phyloP scores from a whole-genome alignment of 2,888 invertebrate species.

The Fragum whitleyi region DNA sequence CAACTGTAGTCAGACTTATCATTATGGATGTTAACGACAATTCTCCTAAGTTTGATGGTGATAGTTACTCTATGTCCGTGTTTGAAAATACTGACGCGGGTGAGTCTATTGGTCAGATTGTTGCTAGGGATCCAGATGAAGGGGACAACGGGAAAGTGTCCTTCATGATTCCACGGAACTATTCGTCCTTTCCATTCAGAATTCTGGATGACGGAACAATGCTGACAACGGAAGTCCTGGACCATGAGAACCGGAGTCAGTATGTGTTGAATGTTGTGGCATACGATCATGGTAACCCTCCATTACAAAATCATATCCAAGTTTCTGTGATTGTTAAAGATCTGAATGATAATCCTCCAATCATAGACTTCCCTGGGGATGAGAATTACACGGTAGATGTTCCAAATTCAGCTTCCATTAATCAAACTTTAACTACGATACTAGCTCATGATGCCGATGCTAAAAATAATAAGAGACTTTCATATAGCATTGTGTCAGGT shows the following conservation, averaged over 20 bases:
- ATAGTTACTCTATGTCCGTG: constrained; percentile 64
- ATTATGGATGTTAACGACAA: constrained; percentile 69
- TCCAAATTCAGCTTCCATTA: constrained; percentile 58
- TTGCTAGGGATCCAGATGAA: constrained; percentile 91
- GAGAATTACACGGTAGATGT: constrained; percentile 71
- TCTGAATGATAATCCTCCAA: constrained; percentile 76
- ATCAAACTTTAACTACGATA: constrained; percentile 58
- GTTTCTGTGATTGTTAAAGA: constrained; percentile 71
- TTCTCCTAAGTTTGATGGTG: constrained; percentile 62
- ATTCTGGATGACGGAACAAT: constrained; percentile 71
- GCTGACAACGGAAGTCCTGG: constrained; percentile 63
- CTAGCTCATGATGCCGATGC: constrained; percentile 64
- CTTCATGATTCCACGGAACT: constrained; percentile 55
- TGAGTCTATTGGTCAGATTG: constrained; percentile 59
- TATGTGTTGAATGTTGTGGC: constrained; percentile 70
- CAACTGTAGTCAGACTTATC: constrained; percentile 58
- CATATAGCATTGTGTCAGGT: constrained; percentile 57
- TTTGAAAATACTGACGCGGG: constrained; percentile 65
- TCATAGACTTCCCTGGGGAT: constrained; percentile 72
- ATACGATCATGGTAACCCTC: constrained; percentile 70
- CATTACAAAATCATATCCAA: constrained; percentile 63
- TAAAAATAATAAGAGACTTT: constrained; percentile 57
- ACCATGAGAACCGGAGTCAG: constrained; percentile 68
- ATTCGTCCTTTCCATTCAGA: constrained; percentile 64
- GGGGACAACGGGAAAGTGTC: constrained; percentile 86